phyloP scores from a whole-genome alignment of 2,113 vertebrate genomes.

The Tyto alba region DNA sequence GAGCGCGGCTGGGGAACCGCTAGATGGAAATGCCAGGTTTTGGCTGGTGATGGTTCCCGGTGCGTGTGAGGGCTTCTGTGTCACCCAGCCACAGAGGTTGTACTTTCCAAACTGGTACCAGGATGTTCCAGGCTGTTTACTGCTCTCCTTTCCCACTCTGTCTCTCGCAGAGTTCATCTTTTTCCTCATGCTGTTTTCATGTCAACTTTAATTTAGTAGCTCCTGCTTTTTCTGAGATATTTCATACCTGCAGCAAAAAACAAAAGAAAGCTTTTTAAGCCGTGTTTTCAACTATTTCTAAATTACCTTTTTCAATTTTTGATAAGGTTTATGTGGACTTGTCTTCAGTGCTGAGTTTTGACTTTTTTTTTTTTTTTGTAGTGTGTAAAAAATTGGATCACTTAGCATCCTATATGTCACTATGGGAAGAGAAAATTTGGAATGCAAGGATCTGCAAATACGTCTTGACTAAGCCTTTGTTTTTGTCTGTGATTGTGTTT shows the following conservation, averaged over 20 bases:
- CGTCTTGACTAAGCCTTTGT: not conserved
- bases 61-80: rapidly evolving
- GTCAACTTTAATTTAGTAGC: not conserved
- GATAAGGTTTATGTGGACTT: not conserved
- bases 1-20: too few species aligned
- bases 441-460: not conserved
- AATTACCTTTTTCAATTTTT: not conserved
- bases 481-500: not conserved
- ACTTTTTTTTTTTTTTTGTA: not conserved
- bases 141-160: not conserved
- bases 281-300: not conserved
- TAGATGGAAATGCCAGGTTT: rapidly evolving
- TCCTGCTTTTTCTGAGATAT: rapidly evolving
- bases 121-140: not conserved
- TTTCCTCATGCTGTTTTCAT: not conserved
- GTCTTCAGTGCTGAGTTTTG: not conserved
- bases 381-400: not conserved
- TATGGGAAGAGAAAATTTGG: not conserved
- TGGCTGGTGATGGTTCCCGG: rapidly evolving
- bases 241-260: not conserved
- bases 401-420: not conserved
- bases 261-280: not conserved
- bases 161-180: not conserved
- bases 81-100: not conserved
- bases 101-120: not conserved